phyloP scores from a whole-genome alignment of 2,888 invertebrate species.

The Lasioglossum villosulum region DNA sequence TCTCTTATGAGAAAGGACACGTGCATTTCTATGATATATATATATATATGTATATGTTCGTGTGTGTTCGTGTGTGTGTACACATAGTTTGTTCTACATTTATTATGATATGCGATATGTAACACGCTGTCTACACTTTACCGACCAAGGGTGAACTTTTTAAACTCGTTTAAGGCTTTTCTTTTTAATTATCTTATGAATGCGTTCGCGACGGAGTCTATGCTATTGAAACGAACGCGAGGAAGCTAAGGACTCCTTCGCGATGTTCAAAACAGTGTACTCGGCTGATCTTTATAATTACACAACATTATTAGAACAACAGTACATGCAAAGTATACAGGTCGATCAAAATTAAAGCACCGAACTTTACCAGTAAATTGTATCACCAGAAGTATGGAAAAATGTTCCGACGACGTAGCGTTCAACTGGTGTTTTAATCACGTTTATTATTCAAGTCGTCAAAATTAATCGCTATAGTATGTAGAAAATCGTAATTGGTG shows the following conservation, averaged over 20 bases:
- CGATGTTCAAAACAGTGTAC: conserved; percentile 1
- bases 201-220: conserved; percentile 6
- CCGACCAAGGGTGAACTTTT: conserved; percentile 33
- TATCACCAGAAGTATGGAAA: background rate
- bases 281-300: background rate
- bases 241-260: background rate
- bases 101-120: conserved; percentile 68
- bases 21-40: conserved; percentile 27
- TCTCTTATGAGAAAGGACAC: background rate
- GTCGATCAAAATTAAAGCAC: background rate
- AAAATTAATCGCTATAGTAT: background rate
- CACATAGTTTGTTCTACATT: conserved; percentile 61
- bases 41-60: background rate
- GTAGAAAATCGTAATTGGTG: background rate
- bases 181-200: conserved; percentile 45
- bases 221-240: background rate
- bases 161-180: conserved; percentile 41
- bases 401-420: background rate
- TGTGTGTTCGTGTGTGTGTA: background rate
- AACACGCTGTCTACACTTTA: conserved; percentile 43
- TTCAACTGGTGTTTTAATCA: too few species aligned
- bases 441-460: background rate
- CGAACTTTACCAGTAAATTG: background rate
- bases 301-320: conserved; percentile 9
- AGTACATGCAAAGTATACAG: conserved; percentile 1